phyloP scores from a whole-genome alignment of 64 coral and sea anemone genomes.

The Porites lutea region DNA sequence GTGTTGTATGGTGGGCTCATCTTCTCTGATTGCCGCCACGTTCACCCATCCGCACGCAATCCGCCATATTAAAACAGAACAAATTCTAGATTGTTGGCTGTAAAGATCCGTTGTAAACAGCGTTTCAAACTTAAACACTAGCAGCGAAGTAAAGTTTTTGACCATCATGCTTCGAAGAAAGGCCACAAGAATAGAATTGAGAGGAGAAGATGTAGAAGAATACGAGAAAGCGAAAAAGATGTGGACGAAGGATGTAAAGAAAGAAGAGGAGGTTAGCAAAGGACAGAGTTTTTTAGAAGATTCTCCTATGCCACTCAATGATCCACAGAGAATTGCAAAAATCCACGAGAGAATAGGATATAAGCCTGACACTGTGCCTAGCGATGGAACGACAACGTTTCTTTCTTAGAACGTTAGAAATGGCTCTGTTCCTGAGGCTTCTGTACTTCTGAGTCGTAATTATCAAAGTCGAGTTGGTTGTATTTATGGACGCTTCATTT shows the following conservation, averaged over 20 bases:
- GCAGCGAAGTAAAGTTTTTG: background rate
- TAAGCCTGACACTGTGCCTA: constrained; percentile 87
- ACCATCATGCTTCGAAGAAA: constrained; percentile 88
- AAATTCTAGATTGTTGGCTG: too few species aligned
- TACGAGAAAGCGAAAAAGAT: constrained; percentile 89
- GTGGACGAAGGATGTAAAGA: constrained; percentile 75
- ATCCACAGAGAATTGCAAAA: constrained; percentile 71
- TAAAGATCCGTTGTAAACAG: too few species aligned
- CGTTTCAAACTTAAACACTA: too few species aligned
- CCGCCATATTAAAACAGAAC: too few species aligned
- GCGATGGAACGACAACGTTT: constrained; percentile 83
- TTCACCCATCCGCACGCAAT: too few species aligned
- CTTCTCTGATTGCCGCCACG: background rate
- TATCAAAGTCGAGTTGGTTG: too few species aligned
- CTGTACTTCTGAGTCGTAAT: too few species aligned
- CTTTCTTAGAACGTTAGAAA: constrained; percentile 8
- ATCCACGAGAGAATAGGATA: constrained; percentile 89
- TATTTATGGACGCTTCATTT: too few species aligned
- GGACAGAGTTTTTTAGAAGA: constrained; percentile 2
- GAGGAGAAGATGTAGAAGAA: constrained; percentile 89
- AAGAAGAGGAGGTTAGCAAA: constrained; percentile 3
- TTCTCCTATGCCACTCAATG: constrained; percentile 43
- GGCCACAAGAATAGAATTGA: constrained; percentile 89
- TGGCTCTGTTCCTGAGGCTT: too few species aligned
- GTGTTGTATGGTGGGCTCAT: background rate